A percentile compares a stretch with the other conserved stretches of the same genome.
phyloP scores from a whole-genome alignment of 2,113 vertebrate genomes.

The Axis porcinus region DNA sequence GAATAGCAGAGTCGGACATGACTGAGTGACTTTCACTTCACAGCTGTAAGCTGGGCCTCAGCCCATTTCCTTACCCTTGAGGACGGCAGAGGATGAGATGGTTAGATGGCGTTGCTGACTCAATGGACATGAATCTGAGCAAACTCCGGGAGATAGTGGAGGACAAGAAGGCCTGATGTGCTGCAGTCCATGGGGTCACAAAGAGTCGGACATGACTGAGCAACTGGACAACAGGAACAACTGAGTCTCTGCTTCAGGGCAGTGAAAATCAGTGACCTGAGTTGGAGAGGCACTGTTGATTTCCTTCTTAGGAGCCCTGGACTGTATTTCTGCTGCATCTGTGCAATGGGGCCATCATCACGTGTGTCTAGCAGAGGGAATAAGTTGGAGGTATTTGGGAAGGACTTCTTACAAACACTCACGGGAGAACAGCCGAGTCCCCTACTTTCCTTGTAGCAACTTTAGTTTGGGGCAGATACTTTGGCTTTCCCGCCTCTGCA shows the following conservation, averaged over 20 bases:
- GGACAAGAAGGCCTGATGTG: background rate
- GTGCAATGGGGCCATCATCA: background rate
- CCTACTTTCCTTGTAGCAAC: background rate
- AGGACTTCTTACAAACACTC: background rate
- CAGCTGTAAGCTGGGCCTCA: background rate
- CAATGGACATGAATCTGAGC: background rate
- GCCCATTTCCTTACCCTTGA: background rate
- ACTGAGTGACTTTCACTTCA: background rate
- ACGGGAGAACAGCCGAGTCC: background rate
- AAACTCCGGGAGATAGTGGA: background rate
- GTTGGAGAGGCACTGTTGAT: background rate
- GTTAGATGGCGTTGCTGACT: background rate
- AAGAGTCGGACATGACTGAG: background rate
- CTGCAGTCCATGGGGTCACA: background rate
- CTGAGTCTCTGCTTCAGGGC: background rate
- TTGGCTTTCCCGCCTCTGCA: background rate
- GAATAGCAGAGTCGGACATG: background rate
- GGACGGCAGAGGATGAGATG: background rate
- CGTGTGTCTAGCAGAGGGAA: background rate
- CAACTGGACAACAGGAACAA: background rate
- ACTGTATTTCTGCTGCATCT: background rate
- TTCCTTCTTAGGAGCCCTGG: background rate
- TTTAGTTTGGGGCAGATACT: background rate
- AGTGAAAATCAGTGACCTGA: background rate
- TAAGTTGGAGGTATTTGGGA: background rate